These are phyloP conservation scores for Cataglyphis albicans DNA, from an alignment of 2,888 invertebrate genomes.

Conservation along the genomic window DNA sequence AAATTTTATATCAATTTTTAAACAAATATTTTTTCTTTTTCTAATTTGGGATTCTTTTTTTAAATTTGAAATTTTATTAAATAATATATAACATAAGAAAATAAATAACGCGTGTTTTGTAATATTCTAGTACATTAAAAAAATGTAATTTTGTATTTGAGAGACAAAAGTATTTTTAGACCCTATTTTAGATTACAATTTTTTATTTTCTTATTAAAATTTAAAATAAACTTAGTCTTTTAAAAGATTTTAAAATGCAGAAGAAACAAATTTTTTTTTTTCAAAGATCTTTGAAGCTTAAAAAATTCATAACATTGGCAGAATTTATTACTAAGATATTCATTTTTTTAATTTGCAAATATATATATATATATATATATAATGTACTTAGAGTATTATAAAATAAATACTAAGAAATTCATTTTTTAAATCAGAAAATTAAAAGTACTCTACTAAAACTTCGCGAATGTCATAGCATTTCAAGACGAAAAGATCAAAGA, in stretches of 20 bases:
- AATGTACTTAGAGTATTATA: neutral
- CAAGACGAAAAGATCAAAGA: conserved; percentile 31
- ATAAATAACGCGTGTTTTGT: no score
- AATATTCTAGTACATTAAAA: no score
- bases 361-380: no score
- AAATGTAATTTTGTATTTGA: neutral
- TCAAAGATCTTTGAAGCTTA: neutral
- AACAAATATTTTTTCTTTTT: no score
- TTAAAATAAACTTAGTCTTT: neutral
- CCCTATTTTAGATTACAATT: neutral
- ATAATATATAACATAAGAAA: no score
- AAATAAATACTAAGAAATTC: neutral
- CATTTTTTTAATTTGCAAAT: neutral
- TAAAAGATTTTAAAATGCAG: neutral
- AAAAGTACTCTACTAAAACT: neutral
- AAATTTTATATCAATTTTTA: no score
- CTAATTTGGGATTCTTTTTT: no score
- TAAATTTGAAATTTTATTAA: no score
- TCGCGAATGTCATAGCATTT: neutral
- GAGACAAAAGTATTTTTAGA: neutral
- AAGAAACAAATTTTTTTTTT: no score
- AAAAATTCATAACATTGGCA: conserved; percentile 3
- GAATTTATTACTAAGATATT: conserved; percentile 8
- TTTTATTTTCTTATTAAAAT: neutral
- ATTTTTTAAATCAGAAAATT: neutral